These are phyloP conservation scores for Manduca sexta DNA, from an alignment of 1,140 invertebrate genomes.

Conservation along the genomic window DNA sequence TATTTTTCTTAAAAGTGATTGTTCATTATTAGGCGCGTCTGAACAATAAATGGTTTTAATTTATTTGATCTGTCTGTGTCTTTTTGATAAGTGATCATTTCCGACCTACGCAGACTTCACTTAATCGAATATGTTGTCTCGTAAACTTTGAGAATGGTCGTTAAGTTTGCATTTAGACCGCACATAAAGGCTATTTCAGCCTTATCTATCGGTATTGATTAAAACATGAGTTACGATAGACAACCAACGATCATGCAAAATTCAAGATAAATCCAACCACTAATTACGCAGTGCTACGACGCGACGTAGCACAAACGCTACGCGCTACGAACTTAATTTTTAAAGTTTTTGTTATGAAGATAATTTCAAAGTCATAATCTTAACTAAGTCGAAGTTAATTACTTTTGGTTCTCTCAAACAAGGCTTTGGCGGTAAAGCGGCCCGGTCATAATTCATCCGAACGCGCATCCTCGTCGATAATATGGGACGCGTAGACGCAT, in stretches of 20 bases:
- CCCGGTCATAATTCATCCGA: constrained; percentile 52
- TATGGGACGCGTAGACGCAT: constrained; percentile 47
- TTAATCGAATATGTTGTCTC: no score
- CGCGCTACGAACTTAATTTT: constrained; percentile 9
- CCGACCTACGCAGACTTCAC: no score
- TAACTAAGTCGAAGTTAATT: constrained; percentile 62
- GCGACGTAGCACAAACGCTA: not conserved
- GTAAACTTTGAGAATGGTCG: not conserved
- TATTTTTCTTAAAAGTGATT: no score
- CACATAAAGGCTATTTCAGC: not conserved
- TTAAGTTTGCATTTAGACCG: not conserved
- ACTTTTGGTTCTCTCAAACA: constrained; percentile 58
- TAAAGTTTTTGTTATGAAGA: constrained; percentile 7
- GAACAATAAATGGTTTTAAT: no score
- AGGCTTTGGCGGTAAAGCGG: constrained; percentile 60
- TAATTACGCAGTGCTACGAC: constrained; percentile 15
- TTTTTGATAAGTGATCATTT: no score
- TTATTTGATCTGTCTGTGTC: no score
- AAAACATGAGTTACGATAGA: constrained; percentile 1
- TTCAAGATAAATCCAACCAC: not conserved
- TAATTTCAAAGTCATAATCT: constrained; percentile 33
- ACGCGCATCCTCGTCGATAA: constrained; percentile 47
- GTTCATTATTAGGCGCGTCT: no score
- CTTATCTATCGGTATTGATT: constrained; percentile 2
- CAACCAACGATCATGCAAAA: not conserved